Percentiles rank a stretch among this genome's conserved stretches.
phyloP scores from a whole-genome alignment of 2,113 vertebrate genomes.

The Crocuta crocuta region DNA sequence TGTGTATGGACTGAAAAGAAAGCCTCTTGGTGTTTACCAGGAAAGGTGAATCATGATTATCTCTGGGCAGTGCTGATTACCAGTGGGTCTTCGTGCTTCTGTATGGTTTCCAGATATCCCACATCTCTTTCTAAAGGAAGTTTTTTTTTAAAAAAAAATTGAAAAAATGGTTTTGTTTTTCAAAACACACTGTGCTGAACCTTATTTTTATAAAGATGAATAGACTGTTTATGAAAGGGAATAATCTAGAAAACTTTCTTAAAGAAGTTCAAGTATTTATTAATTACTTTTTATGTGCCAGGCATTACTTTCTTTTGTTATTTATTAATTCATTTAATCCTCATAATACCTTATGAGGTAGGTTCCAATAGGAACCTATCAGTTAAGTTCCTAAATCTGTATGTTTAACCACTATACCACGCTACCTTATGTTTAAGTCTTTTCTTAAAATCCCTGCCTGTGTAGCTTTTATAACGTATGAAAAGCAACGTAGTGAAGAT shows the following conservation, averaged over 20 bases:
- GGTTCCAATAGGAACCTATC: background rate
- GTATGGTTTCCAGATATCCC: background rate
- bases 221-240: background rate
- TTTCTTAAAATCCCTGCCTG: background rate
- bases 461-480: background rate
- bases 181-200: background rate
- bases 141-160: background rate
- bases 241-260: background rate
- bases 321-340: background rate
- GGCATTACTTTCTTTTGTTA: background rate
- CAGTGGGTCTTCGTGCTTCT: background rate
- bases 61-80: background rate
- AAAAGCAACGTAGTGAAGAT: background rate
- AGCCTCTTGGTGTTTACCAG: background rate
- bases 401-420: background rate
- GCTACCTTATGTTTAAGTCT: background rate
- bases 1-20: background rate
- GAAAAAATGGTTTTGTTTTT: background rate
- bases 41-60: background rate
- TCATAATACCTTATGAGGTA: background rate
- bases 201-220: background rate
- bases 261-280: background rate
- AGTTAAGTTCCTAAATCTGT: background rate
- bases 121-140: conserved; percentile 8
- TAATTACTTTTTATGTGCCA: background rate